Evolutionary conservation across 2,797 vertebrate genomes (phyloP).

Genomic region (Cyclura pinguis): DNA sequence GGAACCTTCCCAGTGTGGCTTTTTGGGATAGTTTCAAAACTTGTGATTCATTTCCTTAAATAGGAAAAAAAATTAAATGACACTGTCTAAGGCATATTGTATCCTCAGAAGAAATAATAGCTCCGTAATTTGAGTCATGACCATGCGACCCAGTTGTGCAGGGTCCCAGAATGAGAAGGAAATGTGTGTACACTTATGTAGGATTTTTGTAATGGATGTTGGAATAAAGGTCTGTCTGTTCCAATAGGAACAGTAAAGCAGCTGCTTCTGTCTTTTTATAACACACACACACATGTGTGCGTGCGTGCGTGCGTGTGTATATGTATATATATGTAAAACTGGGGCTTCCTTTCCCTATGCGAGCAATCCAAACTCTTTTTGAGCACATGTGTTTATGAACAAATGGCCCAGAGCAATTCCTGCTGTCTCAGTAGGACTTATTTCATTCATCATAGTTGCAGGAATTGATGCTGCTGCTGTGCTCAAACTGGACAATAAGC

Average conservation of each 20-base stretch:
- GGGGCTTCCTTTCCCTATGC: too few species aligned
- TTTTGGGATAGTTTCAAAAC: conserved; percentile 67
- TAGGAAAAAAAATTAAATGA: conserved; percentile 59
- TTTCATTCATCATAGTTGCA: background rate
- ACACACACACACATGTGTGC: too few species aligned
- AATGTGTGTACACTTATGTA: background rate
- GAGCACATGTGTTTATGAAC: background rate
- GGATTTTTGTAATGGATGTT: background rate
- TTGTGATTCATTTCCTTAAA: conserved; percentile 36
- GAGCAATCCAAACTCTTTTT: background rate
- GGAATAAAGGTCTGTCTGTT: background rate
- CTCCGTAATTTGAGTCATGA: background rate
- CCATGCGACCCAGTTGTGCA: background rate
- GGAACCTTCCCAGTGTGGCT: conserved; percentile 55
- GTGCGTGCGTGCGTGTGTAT: too few species aligned
- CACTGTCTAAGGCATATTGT: conserved; percentile 47
- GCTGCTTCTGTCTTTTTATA: background rate
- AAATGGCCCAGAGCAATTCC: background rate
- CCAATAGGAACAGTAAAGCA: background rate
- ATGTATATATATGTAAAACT: background rate
- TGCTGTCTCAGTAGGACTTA: background rate
- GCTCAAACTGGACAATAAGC: background rate
- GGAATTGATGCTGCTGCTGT: background rate
- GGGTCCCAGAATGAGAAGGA: background rate
- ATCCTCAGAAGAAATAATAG: conserved; percentile 8